phyloP scores from a whole-genome alignment of 92 coral and sea anemone species.

The Phenganax stokvisi region DNA sequence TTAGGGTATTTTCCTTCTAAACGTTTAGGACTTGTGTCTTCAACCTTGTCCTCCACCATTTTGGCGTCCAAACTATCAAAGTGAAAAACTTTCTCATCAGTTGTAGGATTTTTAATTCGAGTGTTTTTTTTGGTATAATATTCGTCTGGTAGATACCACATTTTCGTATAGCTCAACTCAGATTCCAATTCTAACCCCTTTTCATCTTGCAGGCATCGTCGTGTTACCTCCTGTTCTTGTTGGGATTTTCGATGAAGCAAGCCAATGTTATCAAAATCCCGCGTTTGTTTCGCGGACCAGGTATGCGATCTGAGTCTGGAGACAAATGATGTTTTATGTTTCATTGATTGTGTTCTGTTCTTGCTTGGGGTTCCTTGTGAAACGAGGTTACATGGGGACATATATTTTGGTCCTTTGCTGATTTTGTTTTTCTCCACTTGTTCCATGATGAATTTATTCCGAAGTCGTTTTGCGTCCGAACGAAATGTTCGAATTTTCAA shows the following conservation, averaged over 20 bases:
- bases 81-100: neutral
- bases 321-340: neutral
- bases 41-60: neutral
- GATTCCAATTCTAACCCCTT: neutral
- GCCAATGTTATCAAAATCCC: conserved; percentile 5
- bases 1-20: neutral
- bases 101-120: neutral
- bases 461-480: neutral
- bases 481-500: conserved; percentile 6
- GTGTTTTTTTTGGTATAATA: too few species aligned
- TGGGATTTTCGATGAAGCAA: neutral
- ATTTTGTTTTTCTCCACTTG: neutral
- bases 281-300: conserved; percentile 16
- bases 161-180: neutral
- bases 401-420: neutral
- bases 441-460: neutral
- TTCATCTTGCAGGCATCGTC: neutral
- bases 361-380: neutral
- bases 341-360: neutral
- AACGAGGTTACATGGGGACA: neutral
- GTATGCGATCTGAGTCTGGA: conserved; percentile 8
- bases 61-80: neutral
- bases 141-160: neutral
- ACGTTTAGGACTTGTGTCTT: neutral
- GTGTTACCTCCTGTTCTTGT: neutral